Evolutionary conservation across 37 sponge, comb jelly and placozoan genomes (phyloP).

Genomic region (Geodia barretti): DNA sequence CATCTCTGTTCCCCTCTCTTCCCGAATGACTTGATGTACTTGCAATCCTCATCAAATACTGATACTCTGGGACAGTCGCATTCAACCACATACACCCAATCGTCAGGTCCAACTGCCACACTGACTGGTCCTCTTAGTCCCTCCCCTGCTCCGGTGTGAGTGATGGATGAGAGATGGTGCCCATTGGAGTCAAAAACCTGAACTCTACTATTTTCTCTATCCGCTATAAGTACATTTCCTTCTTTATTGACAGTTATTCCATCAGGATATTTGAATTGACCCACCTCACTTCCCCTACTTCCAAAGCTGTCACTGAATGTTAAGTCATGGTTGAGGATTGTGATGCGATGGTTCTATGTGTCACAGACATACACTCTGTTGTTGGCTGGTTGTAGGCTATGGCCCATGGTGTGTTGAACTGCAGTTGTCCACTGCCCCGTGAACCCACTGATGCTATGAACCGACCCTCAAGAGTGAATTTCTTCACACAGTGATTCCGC

Average conservation of each 20-base stretch:
- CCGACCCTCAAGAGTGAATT: constrained; percentile 18
- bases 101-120: neutral
- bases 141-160: neutral
- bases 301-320: constrained; percentile 5
- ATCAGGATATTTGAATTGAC: neutral
- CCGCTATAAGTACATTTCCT: neutral
- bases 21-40: neutral
- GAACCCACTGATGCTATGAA: constrained; percentile 14
- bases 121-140: neutral
- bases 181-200: neutral
- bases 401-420: constrained; percentile 3
- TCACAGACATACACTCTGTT: constrained; percentile 25
- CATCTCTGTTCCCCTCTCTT: neutral
- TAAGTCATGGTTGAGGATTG: constrained; percentile 15
- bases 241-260: neutral
- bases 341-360: constrained; percentile 4
- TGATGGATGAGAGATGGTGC: neutral
- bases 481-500: constrained; percentile 13
- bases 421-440: constrained; percentile 10
- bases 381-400: neutral
- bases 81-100: neutral
- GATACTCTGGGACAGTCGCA: neutral
- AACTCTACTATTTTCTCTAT: neutral
- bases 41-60: constrained; percentile 3
- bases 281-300: constrained; percentile 1